Evolutionary conservation across 2,888 invertebrate genomes (phyloP), one percentile per base, ranked within the genome.

Genomic region (Cynaeus angustus): DNA sequence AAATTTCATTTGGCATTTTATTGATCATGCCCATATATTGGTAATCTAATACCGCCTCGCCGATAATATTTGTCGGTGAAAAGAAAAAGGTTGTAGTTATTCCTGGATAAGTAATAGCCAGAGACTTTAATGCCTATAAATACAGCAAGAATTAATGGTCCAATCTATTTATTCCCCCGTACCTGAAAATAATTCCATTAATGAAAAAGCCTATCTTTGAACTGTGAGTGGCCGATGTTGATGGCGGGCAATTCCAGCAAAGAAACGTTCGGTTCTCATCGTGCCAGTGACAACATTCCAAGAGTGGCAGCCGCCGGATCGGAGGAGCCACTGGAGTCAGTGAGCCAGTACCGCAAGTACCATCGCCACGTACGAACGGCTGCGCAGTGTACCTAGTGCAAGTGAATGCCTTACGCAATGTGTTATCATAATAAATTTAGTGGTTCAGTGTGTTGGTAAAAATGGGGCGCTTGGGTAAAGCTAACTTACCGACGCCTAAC

Each of bases 401-500:
- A 52, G 38, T 46, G 50, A 59, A 52, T 45, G 9, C n/a, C 21
- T 30, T 46, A 33, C 71, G 33, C 48, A 67, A 66, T 70, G 73
- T 71, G 74, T 38, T 14, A 28, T 6, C 28, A 38, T 21, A 33
- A 33, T 50, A 61, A 50, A 38, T 59, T 13, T 9, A 26, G 59
- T 48, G 50, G 50, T 64, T 16, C 64, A 53, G 38, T 64, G 56
- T 68, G 46, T 37, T 69, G 62, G 61, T 74, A 62, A 66, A 73
- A 74, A 88, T 88, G 88, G 88, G 88, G 81, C 85, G 88, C 80
- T 86, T 88, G 77, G 85, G 86, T 73, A 87, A 85, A 78, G 78
- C 80, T 66, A 78, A 81, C 62, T 81, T 83, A 69, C 83, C 86
- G 55, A 84, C 86, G 77, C 87, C 87, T 73, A 84, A 85, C 80